phyloP scores from a whole-genome alignment of 37 sponge, comb jelly and placozoan species.

The Chondrosia reniformis region DNA sequence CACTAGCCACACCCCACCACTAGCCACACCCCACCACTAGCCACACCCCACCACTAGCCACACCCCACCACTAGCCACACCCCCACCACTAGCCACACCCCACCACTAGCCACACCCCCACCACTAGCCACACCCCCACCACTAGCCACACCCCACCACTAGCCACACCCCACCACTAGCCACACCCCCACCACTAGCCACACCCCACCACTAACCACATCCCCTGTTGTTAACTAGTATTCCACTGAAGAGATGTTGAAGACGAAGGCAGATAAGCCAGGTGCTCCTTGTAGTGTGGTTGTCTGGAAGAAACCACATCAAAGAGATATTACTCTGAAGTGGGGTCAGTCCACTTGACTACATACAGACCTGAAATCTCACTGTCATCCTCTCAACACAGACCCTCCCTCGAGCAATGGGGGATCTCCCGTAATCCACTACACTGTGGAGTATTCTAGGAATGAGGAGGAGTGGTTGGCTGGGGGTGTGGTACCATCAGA shows the following conservation, averaged over 20 bases:
- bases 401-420: constrained; percentile 51
- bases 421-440: constrained; percentile 52
- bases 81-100: background rate
- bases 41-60: background rate
- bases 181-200: background rate
- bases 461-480: background rate
- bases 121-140: background rate
- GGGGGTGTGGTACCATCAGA: constrained; percentile 1
- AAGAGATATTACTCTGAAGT: constrained; percentile 25
- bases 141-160: background rate
- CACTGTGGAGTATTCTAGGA: constrained; percentile 19
- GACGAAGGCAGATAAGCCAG: constrained; percentile 36
- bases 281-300: constrained; percentile 24
- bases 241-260: constrained; percentile 19
- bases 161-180: background rate
- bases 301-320: constrained; percentile 35
- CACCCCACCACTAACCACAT: no score
- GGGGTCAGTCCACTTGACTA: constrained; percentile 34
- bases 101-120: background rate
- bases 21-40: background rate
- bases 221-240: constrained; percentile 24
- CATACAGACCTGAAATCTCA: background rate
- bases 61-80: background rate
- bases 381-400: constrained; percentile 9
- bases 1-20: background rate